A percentile compares a stretch with the other conserved stretches of the same genome.
Evolutionary conservation across 2,888 invertebrate genomes (phyloP).

Genomic region (Neuroscelio doddi): DNA sequence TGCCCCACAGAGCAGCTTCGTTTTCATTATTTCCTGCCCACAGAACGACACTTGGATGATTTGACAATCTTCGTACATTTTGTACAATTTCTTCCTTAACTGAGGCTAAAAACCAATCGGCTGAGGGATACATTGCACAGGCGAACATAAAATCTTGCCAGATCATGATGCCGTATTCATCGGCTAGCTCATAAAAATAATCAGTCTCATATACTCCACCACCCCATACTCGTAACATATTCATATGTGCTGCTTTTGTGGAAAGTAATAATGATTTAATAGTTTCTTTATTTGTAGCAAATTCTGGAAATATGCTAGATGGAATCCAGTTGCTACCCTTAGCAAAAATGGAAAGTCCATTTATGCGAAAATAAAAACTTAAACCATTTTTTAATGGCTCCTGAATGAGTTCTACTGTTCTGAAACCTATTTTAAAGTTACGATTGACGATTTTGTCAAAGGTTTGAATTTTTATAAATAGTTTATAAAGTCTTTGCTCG

Average conservation of each 20-base stretch:
- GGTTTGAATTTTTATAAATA: conserved; percentile 74
- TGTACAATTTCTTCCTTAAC: conserved; percentile 85
- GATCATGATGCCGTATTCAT: conserved; percentile 90
- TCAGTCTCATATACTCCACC: conserved; percentile 97
- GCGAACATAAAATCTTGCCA: conserved; percentile 99
- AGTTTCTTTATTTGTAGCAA: conserved; percentile 74
- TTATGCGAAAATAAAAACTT: conserved; percentile 90
- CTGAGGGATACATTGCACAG: conserved; percentile 93
- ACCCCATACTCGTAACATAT: conserved; percentile 98
- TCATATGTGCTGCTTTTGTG: conserved; percentile 87
- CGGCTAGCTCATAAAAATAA: conserved; percentile 89
- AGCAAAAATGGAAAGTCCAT: conserved; percentile 90
- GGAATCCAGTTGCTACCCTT: conserved; percentile 98
- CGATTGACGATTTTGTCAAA: conserved; percentile 55
- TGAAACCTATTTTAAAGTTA: conserved; percentile 84
- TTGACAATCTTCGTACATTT: conserved; percentile 86
- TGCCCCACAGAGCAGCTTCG: conserved; percentile 87
- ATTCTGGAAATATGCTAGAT: conserved; percentile 86
- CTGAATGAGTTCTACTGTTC: conserved; percentile 88
- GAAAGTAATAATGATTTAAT: conserved; percentile 80
- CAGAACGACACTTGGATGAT: conserved; percentile 89
- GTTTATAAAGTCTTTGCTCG: conserved; percentile 82
- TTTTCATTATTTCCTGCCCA: conserved; percentile 99
- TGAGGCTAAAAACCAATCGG: conserved; percentile 79
- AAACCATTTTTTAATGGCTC: conserved; percentile 79